Base-by-base conservation (phyloP, 2,888 invertebrate species). In the Dastarcus helophoroides region DNA sequence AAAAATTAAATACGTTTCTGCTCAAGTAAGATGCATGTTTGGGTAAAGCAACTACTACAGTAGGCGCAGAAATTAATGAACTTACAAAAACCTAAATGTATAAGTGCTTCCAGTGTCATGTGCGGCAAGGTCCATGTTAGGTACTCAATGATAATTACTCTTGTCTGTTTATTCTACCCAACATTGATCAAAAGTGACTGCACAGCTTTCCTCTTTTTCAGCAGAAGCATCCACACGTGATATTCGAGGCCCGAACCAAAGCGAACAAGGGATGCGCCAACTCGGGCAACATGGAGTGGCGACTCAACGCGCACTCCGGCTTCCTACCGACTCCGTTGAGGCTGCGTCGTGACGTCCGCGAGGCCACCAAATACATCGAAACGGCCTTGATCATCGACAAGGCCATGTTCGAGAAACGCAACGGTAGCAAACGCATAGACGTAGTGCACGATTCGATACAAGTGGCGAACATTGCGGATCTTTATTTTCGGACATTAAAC, bases 181-280 rank as follows among this genome's bases (percentile, higher is more conserved):
- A n/a, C n/a, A n/a, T n/a, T n/a, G n/a, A n/a, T n/a, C n/a, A n/a
- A n/a, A 17, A 25, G 51, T 56, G 53, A 59, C 57, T 57, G 56
- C 59, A 58, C 58, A 55, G 56, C 56, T 53, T 50, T 48, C 43
- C 58, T 73, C 73, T 72, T 73, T 73, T 78, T 69, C 79, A 85
- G 83, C 83, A 88, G 81, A 89, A 89, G 67, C 91, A 93, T 77
- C 93, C 93, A 56, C 94, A 94, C 75, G 84, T 94, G 64, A 88
- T 94, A 63, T 94, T 91, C 71, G 89, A 91, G 65, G 88, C 91
- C 55, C 78, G 86, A 47, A 83, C 85, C 36, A 88, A 89, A 62
- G 79, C 80, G 46, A 84, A 81, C 67, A 88, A 89, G 64, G 88
- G 85, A 31, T 94, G 94, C 62, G 93, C 88, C 53, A 88, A 84